Base-by-base conservation (phyloP, 2,113 vertebrate species). In the Cyprinus carpio region DNA sequence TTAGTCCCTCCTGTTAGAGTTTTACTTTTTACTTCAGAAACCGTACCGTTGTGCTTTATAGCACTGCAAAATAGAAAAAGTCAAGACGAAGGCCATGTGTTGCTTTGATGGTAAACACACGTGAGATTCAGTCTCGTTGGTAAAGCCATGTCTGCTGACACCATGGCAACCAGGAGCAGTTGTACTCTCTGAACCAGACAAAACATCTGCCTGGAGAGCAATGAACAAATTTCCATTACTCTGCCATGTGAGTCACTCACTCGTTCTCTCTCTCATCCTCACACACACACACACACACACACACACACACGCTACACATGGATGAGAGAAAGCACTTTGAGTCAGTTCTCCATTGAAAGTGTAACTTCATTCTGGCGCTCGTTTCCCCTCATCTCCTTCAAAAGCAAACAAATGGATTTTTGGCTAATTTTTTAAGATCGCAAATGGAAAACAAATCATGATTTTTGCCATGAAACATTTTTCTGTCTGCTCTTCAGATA, bases 191-290 rank as follows among this genome's bases (percentile, higher is more conserved):
- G 34, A 72, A 12, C 34, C 34, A 72, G 69, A 72, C 34, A 40
- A 10, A 72, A 72, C 20, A 72, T 40, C 37, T 72, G 34, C 69
- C 78, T 86, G 27, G 31, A 79, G 86, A 76, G 86, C 81, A 84
- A 86, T 86, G 90, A 83, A 89, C 83, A 89, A 65, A 85, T 88
- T 64, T 81, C 62, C 85, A 72, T 60, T 18, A 15, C 77, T 75
- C 69, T 72, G 85, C 84, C 86, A 84, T 85, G 83, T 86, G 51
- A 77, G 46, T 49, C 20, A 49, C 86, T 75, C 46, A 77, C 49
- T 49, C 20, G 25, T 83, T 75, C 46, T 9, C 20, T 40, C 34
- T 40, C 34, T 71, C 37, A 40, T 5, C 34, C 34, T n/a, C 16
- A 8, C 54, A 23, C 20, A 10, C 56, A 0, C 1, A 10, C 37